Evolutionary conservation across 2,797 vertebrate genomes (phyloP).

Genomic region (Rhinoraja longicauda): DNA sequence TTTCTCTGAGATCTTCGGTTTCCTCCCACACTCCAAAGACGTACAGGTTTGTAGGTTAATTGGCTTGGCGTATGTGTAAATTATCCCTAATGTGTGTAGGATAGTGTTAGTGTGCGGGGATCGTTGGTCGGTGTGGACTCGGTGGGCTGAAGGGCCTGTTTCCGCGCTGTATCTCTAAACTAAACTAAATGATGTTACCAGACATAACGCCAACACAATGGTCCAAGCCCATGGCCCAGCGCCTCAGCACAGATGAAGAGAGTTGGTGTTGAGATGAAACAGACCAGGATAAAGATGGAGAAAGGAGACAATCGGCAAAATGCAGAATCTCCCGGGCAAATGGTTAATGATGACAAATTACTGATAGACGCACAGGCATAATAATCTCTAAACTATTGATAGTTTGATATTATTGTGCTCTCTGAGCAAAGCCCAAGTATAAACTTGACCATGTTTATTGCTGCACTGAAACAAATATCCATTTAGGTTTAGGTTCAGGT

Average conservation of each 20-base stretch:
- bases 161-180: too few relatives aligned
- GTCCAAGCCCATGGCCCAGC: background rate
- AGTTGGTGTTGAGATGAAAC: background rate
- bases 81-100: too few relatives aligned
- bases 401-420: background rate
- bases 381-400: background rate
- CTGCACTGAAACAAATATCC: too few relatives aligned
- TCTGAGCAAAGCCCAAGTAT: background rate
- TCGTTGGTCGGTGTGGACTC: too few relatives aligned
- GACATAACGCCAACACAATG: background rate
- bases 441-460: background rate
- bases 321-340: background rate
- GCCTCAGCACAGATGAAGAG: background rate
- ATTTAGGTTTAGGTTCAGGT: too few relatives aligned
- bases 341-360: constrained; percentile 1
- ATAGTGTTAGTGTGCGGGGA: too few relatives aligned
- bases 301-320: background rate
- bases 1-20: too few relatives aligned
- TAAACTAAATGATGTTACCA: too few relatives aligned
- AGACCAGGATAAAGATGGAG: background rate
- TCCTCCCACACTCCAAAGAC: too few relatives aligned
- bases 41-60: too few relatives aligned
- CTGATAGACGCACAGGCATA: background rate
- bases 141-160: too few relatives aligned
- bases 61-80: too few relatives aligned